phyloP scores from a whole-genome alignment of 1,140 invertebrate species.

The Calosoma granatense region DNA sequence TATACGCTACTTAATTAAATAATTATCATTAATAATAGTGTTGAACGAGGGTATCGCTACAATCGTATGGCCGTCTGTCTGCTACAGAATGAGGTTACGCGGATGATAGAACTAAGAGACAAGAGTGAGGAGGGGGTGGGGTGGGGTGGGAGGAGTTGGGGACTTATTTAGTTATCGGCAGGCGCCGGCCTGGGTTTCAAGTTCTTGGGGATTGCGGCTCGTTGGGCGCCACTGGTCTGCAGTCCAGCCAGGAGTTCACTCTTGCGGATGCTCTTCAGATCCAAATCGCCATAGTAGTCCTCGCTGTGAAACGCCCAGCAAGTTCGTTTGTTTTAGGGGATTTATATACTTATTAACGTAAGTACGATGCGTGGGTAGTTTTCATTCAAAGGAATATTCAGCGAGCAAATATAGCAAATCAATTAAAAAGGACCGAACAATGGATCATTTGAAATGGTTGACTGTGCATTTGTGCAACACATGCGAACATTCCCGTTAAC shows the following conservation, averaged over 20 bases:
- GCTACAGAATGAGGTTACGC: neutral
- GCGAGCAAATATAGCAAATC: conserved; percentile 25
- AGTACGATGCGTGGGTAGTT: neutral
- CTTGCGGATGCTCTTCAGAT: conserved; percentile 87
- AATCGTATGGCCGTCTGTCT: neutral
- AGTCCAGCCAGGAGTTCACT: conserved; percentile 75
- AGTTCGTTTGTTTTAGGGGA: conserved; percentile 12
- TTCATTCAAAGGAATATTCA: neutral
- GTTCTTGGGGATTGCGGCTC: conserved; percentile 27
- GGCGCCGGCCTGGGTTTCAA: conserved; percentile 29
- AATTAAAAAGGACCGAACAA: neutral
- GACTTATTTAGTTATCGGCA: conserved; percentile 20
- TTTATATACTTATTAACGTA: conserved; percentile 1
- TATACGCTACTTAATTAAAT: conserved; percentile 5
- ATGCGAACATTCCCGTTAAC: neutral
- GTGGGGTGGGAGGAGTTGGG: neutral
- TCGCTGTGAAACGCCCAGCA: conserved; percentile 55
- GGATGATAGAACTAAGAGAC: neutral
- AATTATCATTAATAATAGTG: neutral
- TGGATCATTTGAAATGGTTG: no score
- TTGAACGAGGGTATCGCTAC: neutral
- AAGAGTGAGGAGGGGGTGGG: neutral
- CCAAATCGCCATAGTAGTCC: conserved; percentile 92
- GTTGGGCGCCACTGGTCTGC: conserved; percentile 47
- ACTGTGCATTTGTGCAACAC: neutral